Evolutionary conservation across 2,113 vertebrate genomes (phyloP), one percentile per base, ranked within the genome.

Genomic region (Pygoscelis adeliae): DNA sequence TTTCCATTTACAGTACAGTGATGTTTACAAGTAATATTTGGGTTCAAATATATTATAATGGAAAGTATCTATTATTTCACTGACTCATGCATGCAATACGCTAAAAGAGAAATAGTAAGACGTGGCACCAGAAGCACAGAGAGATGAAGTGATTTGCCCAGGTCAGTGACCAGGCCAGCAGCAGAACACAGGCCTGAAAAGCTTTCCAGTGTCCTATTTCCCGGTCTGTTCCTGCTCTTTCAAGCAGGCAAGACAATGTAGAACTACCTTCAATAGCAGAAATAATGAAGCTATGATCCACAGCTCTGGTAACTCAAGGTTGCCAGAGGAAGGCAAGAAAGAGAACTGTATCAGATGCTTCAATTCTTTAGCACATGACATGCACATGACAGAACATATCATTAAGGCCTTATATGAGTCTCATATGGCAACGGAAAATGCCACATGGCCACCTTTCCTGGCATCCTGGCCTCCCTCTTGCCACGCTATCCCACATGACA

Each of bases 21-120:
- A 72, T 61, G 40, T 84, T 95, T 91, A 93, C 65, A 92, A 91
- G 42, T 71, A 89, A 89, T 46, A 84, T 91, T 72, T 82, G n/a
- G 38, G 87, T 84, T 87, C 73, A 94, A 71, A 74, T 55, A 59
- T 20, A 46, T 74, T 81, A 55, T 66, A 87, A 87, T 71, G 56
- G 18, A 83, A 94, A 79, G 17, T 34, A 66, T 70, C 52, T 66
- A 62, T 74, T 89, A 69, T 90, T 85, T 94, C 69, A 87, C 32
- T 89, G 82, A 74, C n/a, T 94, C 46, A 85, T 50, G 47, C 61
- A 70, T 46, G 12, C 32, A 92, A 34, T 74, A 79, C 9, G 3
- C 44, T 67, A 50, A 61, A 76, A 91, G 40, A 80, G 8, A 66
- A 55, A 58, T 52, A 82, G 20, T 21, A 74, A 78, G 19, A 89